Base-by-base conservation (phyloP, 1,140 invertebrate species). In the Drosophila takahashii region DNA sequence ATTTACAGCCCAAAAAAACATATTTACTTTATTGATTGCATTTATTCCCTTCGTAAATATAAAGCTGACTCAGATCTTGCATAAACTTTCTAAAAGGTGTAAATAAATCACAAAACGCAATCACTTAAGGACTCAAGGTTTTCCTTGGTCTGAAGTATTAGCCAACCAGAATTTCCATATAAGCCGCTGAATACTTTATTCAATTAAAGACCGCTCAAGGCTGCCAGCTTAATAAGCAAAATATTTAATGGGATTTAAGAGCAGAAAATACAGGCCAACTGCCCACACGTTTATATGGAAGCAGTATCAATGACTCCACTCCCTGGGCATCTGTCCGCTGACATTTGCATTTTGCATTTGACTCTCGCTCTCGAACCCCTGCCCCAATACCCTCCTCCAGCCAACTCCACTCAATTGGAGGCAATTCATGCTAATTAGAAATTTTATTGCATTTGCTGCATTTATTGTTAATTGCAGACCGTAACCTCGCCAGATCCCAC, bases 401-500 rank as follows among this genome's bases (percentile, higher is more conserved):
- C 7, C 27, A 36, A 44, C 22, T 56, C 32, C 15, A 8, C 36
- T 16, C 39, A 58, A 67, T 66, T 67, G 44, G 65, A 56, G 34
- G 53, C 61, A 86, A 86, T 65, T 81, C 77, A 79, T 79, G 67
- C 67, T 85, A 86, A 85, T 86, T 85, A 78, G 13, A 53, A 60
- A 65, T 70, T 60, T 65, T 50, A 64, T 62, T 64, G 64, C 74
- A 65, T 59, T 66, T 53, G 34, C 64, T 61, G 22, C 42, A 64
- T 51, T 74, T 74, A 44, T 32, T 37, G 47, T 66, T 80, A 81
- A 71, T 90, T 79, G 37, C 76, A 91, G 87, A 64, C 81, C 61
- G 85, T 86, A 79, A 92, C 79, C 74, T 85, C 92, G 60, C 85
- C 83, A 16, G 92, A 92, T 85, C 90, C 90, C 52, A 92, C 90